Evolutionary conservation across 2,888 invertebrate species (phyloP), one percentile per base, ranked within the genome.

Genomic region (Alitta virens): DNA sequence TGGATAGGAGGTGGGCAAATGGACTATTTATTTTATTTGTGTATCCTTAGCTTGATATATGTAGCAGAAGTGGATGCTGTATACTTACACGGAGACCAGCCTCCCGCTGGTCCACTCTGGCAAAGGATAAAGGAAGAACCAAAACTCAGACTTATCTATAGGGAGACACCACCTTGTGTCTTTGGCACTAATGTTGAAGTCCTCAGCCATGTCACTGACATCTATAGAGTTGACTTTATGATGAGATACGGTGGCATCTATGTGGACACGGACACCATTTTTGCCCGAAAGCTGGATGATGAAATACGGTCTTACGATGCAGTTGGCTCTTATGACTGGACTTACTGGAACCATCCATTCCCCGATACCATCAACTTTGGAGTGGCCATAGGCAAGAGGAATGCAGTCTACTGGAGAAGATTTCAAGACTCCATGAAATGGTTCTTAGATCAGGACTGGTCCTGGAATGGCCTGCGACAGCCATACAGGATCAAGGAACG

Each of bases 191-290:
- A 57, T 14, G 68, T 78, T n/a, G 62, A 73, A 18, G 75, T 75
- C 53, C 65, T 69, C 12, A 74, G 74, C 24, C 79, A 79, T 60
- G 68, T 73, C 21, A 79, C 78, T 56, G 79, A 80, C 66, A 68
- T 80, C 3, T 74, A 77, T 49, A 62, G 79, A 25, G 78, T 78
- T 1, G 78, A 80, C 50, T 72, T 77, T 46, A 69, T 80, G 63
- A 66, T 75, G 18, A 75, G 75, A 63, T 78, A 78, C 63, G 79
- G 79, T 27, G 79, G 79, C 9, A 74, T 80, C 12, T 80, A 79
- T 58, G 68, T 76, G 53, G 79, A 80, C 63, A 78, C 77, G 68
- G 79, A 80, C 63, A 75, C 72, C 1, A 62, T 77, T 3, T 78
- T 78, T 70, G 68, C 78, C 3, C 70, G 70, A 52, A 65, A 66